phyloP scores from a whole-genome alignment of 2,113 vertebrate species.

The Zosterops japonicus region DNA sequence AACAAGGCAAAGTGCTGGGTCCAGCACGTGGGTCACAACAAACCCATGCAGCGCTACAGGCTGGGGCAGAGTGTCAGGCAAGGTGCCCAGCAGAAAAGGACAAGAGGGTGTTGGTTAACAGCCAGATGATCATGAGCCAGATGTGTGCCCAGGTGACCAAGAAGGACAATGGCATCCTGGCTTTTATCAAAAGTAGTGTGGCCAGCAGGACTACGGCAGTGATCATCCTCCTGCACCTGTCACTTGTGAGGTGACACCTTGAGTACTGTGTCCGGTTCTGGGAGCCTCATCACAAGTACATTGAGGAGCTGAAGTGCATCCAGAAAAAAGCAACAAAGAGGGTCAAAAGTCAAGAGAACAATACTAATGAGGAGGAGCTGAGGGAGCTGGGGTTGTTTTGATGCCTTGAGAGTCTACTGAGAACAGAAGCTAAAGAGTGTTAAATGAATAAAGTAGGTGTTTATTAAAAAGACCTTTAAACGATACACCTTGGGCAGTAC shows the following conservation, averaged over 20 bases:
- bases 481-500: neutral
- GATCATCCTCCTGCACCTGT: neutral
- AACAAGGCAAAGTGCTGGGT: neutral
- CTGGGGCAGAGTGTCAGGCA: neutral
- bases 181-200: neutral
- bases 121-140: neutral
- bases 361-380: neutral
- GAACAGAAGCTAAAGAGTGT: neutral
- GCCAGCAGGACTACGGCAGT: neutral
- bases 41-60: accelerated
- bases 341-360: neutral
- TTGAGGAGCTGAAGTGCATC: neutral
- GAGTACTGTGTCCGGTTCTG: neutral
- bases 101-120: neutral
- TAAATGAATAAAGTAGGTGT: neutral
- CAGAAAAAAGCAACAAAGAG: neutral
- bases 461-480: neutral
- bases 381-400: neutral
- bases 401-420: neutral
- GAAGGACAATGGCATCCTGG: neutral
- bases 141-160: neutral
- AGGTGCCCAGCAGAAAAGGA: neutral
- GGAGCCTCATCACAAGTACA: neutral
- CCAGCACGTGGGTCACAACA: neutral
- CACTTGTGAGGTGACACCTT: too few relatives aligned